These are phyloP conservation scores for Melinaea menophilus DNA, from an alignment of 2,888 invertebrate genomes.

Conservation along the genomic window DNA sequence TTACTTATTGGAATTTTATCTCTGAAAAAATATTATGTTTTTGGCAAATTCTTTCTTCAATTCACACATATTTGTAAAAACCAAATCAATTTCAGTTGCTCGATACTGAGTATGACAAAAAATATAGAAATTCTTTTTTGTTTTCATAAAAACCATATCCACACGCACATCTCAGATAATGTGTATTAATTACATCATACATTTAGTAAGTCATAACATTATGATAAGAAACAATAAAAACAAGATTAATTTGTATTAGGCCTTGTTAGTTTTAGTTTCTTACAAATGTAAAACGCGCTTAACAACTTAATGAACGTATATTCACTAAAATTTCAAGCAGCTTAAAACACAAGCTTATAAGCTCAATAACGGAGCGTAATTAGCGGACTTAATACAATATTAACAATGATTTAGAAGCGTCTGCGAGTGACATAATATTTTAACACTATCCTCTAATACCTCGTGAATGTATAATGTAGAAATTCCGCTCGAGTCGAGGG, in stretches of 20 bases:
- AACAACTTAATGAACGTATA: background rate
- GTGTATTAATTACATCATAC: too few species aligned
- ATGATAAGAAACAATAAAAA: too few species aligned
- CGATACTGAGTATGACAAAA: too few species aligned
- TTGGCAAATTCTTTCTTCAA: background rate
- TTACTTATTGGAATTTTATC: background rate
- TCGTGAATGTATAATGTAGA: conserved; percentile 61
- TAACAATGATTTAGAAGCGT: conserved; percentile 41
- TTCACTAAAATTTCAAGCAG: conserved; percentile 25
- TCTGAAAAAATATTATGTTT: background rate
- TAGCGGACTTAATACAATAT: conserved; percentile 39
- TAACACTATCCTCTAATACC: conserved; percentile 53
- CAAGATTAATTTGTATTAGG: too few species aligned
- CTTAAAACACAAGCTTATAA: conserved; percentile 23
- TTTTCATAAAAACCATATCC: too few species aligned
- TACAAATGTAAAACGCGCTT: background rate
- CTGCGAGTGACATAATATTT: conserved; percentile 44
- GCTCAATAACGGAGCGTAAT: conserved; percentile 29
- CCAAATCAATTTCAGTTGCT: too few species aligned
- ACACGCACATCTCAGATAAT: too few species aligned
- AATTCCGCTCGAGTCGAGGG: conserved; percentile 20
- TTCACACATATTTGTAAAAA: background rate
- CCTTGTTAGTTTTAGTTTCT: too few species aligned
- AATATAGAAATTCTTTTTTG: too few species aligned
- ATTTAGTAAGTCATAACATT: too few species aligned